These are phyloP conservation scores for Megastigmus dorsalis DNA, from an alignment of 2,888 invertebrate species.

Conservation along the genomic window DNA sequence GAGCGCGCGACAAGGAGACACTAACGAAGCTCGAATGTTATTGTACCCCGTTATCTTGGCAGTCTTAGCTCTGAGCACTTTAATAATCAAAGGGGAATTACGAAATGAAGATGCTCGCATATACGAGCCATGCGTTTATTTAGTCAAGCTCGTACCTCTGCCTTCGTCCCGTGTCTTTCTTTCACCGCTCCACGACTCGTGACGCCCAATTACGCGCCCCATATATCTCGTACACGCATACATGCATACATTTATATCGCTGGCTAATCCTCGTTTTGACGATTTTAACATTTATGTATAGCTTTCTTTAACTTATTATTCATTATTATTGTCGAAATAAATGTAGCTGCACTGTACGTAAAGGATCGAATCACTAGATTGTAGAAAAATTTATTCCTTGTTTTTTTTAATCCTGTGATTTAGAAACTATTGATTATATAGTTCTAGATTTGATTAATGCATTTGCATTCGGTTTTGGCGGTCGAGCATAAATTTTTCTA, in stretches of 20 bases:
- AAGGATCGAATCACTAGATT: conserved; percentile 16
- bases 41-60: conserved; percentile 44
- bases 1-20: conserved; percentile 18
- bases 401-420: too few relatives aligned
- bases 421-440: too few relatives aligned
- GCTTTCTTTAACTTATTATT: too few relatives aligned
- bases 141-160: too few relatives aligned
- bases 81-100: conserved; percentile 43
- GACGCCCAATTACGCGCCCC: conserved; percentile 2
- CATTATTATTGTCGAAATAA: conserved; percentile 20
- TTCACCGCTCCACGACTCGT: too few relatives aligned
- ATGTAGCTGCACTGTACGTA: conserved; percentile 16
- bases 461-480: too few relatives aligned
- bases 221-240: background rate
- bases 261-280: conserved; percentile 5
- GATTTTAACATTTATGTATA: conserved; percentile 11
- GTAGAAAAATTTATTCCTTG: conserved; percentile 26
- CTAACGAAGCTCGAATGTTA: conserved; percentile 34
- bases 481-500: background rate
- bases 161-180: too few relatives aligned
- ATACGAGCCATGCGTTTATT: too few relatives aligned
- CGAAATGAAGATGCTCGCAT: too few relatives aligned
- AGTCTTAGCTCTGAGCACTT: conserved; percentile 47
- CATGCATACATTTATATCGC: conserved; percentile 5
- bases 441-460: too few relatives aligned